Percentiles rank a stretch among this genome's conserved stretches.
phyloP scores from a whole-genome alignment of 2,113 vertebrate species.

The Miniopterus natalensis region DNA sequence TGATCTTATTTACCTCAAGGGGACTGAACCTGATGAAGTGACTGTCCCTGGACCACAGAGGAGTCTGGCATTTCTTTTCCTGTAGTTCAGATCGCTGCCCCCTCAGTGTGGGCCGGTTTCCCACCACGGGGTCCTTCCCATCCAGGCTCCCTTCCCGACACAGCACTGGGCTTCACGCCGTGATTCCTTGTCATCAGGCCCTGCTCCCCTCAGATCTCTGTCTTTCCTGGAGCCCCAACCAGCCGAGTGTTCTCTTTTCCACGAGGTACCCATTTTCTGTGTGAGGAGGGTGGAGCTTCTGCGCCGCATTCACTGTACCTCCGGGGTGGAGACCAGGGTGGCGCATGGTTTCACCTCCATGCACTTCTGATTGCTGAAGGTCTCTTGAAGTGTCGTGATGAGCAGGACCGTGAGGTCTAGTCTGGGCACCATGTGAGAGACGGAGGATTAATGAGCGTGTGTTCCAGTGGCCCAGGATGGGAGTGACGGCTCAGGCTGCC shows the following conservation, averaged over 20 bases:
- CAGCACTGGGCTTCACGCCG: rapidly evolving
- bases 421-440: background rate
- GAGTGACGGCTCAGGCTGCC: background rate
- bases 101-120: too few species aligned
- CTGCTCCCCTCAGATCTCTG: background rate
- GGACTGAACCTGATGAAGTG: background rate
- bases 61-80: background rate
- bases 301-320: background rate
- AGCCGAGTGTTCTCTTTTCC: background rate
- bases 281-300: background rate
- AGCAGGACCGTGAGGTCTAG: background rate
- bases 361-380: too few species aligned
- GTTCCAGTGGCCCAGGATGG: background rate
- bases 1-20: too few species aligned
- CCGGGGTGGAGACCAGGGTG: background rate
- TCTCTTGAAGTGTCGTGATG: background rate
- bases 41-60: background rate
- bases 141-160: background rate
- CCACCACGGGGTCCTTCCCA: background rate
- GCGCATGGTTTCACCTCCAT: rapidly evolving
- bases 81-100: too few species aligned
- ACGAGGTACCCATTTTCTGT: rapidly evolving
- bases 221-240: background rate
- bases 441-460: background rate
- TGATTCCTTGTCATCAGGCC: background rate